A percentile compares a stretch with the other conserved stretches of the same genome.
Evolutionary conservation across 1,140 invertebrate species (phyloP).

Genomic region (Wasmannia auropunctata): DNA sequence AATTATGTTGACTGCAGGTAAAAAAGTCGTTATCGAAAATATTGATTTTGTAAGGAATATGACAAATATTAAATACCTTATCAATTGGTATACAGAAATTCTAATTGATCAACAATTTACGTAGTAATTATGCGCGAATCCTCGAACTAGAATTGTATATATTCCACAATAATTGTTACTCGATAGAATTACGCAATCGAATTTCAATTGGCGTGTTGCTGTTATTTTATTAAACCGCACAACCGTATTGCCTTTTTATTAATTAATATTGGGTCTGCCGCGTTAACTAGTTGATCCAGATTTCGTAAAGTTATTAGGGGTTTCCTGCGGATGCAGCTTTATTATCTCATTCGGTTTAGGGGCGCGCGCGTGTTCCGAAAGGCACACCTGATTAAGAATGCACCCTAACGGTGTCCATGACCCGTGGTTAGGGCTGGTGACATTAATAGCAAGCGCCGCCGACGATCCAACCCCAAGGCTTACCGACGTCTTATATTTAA

Average conservation of each 20-base stretch:
- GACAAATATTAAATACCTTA: background rate
- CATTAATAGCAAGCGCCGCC: constrained; percentile 76
- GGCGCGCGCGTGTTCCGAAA: constrained; percentile 59
- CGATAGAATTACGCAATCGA: background rate
- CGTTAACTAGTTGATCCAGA: constrained; percentile 40
- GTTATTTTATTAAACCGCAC: background rate
- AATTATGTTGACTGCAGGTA: background rate
- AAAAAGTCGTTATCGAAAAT: background rate
- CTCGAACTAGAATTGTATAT: background rate
- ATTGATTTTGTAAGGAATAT: background rate
- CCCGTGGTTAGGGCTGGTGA: constrained; percentile 75
- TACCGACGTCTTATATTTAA: constrained; percentile 76
- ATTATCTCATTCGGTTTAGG: constrained; percentile 69
- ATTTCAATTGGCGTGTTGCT: background rate
- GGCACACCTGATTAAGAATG: constrained; percentile 75
- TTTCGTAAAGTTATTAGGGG: constrained; percentile 66
- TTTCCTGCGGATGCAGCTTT: constrained; percentile 66
- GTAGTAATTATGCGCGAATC: background rate
- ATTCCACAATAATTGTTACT: background rate
- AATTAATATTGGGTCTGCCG: constrained; percentile 8
- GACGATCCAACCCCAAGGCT: constrained; percentile 58
- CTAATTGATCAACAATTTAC: background rate
- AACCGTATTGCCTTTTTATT: background rate
- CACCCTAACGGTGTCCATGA: constrained; percentile 75
- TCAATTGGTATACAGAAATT: background rate